These are phyloP conservation scores for Zaprionus bogoriensis DNA, from an alignment of 2,888 invertebrate species.

Conservation along the genomic window DNA sequence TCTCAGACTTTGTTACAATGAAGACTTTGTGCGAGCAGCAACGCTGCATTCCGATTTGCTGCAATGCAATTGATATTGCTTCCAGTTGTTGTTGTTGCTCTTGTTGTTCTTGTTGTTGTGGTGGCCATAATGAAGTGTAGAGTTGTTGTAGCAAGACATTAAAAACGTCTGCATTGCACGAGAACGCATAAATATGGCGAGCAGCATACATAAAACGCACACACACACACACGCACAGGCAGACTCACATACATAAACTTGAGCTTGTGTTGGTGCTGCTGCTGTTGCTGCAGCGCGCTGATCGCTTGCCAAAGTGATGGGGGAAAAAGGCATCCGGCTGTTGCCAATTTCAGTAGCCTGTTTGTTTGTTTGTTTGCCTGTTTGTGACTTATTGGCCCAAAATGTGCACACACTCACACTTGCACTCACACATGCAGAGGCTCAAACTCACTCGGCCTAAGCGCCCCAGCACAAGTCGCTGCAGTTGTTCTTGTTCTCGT, in stretches of 20 bases:
- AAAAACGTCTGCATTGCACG: slow-evolving; percentile 68
- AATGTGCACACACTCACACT: slow-evolving; percentile 45
- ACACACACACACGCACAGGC: not conserved
- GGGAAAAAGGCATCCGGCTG: slow-evolving; percentile 64
- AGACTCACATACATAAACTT: slow-evolving; percentile 3
- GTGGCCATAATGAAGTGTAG: slow-evolving; percentile 44
- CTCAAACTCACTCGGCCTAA: slow-evolving; percentile 40
- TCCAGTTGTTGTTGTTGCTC: not conserved
- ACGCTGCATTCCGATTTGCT: slow-evolving; percentile 30
- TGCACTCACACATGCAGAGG: slow-evolving; percentile 44
- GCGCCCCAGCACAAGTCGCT: slow-evolving; percentile 29
- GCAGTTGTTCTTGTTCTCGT: slow-evolving; percentile 22
- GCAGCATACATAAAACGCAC: slow-evolving; percentile 21
- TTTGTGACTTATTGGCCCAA: slow-evolving; percentile 72
- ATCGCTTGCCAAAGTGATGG: slow-evolving; percentile 63
- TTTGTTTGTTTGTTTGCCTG: slow-evolving; percentile 48
- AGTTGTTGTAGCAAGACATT: slow-evolving; percentile 60
- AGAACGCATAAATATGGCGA: slow-evolving; percentile 66
- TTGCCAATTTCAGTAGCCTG: slow-evolving; percentile 66
- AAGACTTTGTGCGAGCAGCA: slow-evolving; percentile 31
- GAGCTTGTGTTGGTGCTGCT: slow-evolving; percentile 2
- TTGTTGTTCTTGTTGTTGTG: slow-evolving; percentile 7
- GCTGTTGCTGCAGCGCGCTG: slow-evolving; percentile 23
- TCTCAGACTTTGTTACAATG: slow-evolving; percentile 18
- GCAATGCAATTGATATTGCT: slow-evolving; percentile 23